Conservation (phyloP, 2,113 vertebrate genomes). For the Sturnus vulgaris region DNA sequence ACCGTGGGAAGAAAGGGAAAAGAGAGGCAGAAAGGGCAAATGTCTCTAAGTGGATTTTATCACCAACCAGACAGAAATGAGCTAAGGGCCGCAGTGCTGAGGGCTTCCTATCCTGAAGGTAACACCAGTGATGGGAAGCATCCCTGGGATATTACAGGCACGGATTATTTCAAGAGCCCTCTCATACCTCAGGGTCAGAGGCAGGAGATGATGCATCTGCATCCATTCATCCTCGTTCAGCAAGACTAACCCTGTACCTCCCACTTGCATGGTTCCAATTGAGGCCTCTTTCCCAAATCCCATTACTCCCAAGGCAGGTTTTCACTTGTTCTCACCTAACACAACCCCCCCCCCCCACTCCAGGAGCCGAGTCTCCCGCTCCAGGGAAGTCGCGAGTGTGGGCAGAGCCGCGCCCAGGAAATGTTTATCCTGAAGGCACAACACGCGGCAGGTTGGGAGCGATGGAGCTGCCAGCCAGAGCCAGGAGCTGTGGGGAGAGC, state of each 20-base stretch:
- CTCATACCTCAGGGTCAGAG: not conserved
- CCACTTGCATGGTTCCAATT: accelerated
- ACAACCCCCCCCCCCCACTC: not conserved
- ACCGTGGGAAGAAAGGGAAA: not conserved
- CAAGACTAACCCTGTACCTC: not conserved
- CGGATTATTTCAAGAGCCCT: not conserved
- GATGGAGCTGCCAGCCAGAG: not conserved
- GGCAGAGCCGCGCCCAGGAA: conserved; percentile 12
- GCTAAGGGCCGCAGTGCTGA: accelerated
- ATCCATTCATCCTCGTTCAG: not conserved
- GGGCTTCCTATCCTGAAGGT: not conserved
- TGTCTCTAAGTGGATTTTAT: not conserved
- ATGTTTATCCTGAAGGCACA: conserved; percentile 23
- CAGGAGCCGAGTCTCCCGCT: not conserved
- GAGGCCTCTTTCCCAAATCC: not conserved
- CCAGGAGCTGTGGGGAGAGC: not conserved
- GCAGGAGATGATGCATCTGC: not conserved
- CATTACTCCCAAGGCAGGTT: not conserved
- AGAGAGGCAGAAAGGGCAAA: not conserved
- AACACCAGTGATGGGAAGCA: not conserved
- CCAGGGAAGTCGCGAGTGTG: not conserved
- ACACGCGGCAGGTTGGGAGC: not conserved
- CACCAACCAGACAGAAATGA: not conserved
- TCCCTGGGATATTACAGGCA: not conserved
- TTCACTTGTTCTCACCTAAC: not conserved